Evolutionary conservation across 1,140 invertebrate species (phyloP).

Genomic region (Drosophila fuyamai): DNA sequence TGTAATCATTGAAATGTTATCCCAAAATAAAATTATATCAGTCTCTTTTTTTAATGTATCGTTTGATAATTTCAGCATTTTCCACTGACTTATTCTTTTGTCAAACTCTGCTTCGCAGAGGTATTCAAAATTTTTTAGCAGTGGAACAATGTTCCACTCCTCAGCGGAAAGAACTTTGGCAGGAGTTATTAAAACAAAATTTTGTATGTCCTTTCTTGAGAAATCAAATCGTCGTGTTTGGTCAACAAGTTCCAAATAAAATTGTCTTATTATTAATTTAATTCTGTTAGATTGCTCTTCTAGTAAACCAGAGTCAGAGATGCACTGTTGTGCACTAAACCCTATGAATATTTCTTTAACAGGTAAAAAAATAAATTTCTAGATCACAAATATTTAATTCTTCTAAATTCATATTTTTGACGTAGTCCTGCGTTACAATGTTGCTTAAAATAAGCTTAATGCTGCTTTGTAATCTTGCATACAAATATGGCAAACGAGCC

Average conservation of each 20-base stretch:
- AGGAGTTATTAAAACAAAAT: background rate
- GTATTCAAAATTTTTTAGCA: constrained; percentile 1
- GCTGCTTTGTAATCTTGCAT: too few relatives aligned
- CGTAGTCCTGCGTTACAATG: too few relatives aligned
- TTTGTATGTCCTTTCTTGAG: background rate
- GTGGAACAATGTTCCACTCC: background rate
- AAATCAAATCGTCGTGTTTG: background rate
- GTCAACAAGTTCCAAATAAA: background rate
- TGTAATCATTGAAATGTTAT: background rate
- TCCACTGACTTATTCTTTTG: background rate
- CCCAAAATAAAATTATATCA: background rate
- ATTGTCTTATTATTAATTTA: background rate
- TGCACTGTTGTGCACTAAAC: background rate
- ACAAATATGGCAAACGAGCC: background rate
- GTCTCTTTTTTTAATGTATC: background rate
- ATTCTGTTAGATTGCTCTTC: background rate
- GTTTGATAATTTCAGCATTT: constrained; percentile 1
- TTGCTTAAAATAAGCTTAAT: too few relatives aligned
- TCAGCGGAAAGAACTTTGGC: background rate
- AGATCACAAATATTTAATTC: background rate
- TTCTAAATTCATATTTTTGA: background rate
- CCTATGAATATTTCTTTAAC: background rate
- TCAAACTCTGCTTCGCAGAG: background rate
- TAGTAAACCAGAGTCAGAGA: background rate
- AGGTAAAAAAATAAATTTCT: background rate